phyloP scores from a whole-genome alignment of 1,140 invertebrate species.

The Parasteatoda tepidariorum region DNA sequence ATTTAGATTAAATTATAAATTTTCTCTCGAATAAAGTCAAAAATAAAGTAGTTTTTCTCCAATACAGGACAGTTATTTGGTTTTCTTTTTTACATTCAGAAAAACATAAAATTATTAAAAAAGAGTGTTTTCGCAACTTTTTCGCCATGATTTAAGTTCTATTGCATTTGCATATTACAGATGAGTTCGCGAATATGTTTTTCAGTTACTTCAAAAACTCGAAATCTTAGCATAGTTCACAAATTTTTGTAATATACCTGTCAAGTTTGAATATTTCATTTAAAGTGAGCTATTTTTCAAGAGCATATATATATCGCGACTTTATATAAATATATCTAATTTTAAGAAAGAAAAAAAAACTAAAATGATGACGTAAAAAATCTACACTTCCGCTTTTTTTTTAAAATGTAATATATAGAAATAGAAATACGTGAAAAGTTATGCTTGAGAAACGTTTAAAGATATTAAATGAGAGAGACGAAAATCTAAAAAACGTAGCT shows the following conservation, averaged over 20 bases:
- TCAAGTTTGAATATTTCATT: slow-evolving; percentile 61
- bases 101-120: neutral
- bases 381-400: neutral
- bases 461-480: slow-evolving; percentile 31
- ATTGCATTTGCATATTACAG: slow-evolving; percentile 54
- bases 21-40: neutral
- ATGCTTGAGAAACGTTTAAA: slow-evolving; percentile 18
- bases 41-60: neutral
- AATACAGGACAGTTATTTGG: neutral
- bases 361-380: neutral
- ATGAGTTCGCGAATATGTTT: slow-evolving; percentile 25
- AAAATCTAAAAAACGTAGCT: neutral
- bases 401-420: neutral
- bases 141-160: slow-evolving; percentile 12
- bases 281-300: slow-evolving; percentile 55
- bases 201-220: slow-evolving; percentile 29
- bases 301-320: no score
- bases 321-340: no score
- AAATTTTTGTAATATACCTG: slow-evolving; percentile 52
- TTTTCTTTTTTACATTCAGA: neutral
- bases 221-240: no score
- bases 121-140: neutral
- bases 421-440: neutral
- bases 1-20: neutral
- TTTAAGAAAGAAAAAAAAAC: neutral